A percentile compares a stretch with the other conserved stretches of the same genome.
phyloP scores from a whole-genome alignment of 23 tunicate species.

The Oikopleura albicans region DNA sequence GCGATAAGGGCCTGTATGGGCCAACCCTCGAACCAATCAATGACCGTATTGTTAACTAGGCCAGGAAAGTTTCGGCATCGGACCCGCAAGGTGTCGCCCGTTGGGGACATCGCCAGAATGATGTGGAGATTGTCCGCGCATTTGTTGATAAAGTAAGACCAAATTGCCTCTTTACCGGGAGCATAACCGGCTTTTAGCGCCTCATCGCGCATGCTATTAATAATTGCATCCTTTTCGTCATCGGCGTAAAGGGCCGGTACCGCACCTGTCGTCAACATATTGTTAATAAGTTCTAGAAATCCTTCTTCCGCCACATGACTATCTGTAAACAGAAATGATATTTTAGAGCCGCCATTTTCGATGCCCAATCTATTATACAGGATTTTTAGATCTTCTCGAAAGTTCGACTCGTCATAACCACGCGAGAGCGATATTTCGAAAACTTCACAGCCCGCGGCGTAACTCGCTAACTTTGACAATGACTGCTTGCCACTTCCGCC shows the following conservation, averaged over 20 bases:
- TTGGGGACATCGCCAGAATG: slow-evolving; percentile 95
- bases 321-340: slow-evolving; percentile 84
- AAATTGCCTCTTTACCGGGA: slow-evolving; percentile 96
- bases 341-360: slow-evolving; percentile 48
- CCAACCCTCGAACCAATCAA: slow-evolving; percentile 98
- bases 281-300: slow-evolving; percentile 90
- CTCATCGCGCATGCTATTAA: slow-evolving; percentile 82
- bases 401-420: slow-evolving; percentile 72
- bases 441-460: slow-evolving; percentile 69
- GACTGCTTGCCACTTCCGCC: slow-evolving; percentile 97
- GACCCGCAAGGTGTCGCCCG: slow-evolving; percentile 72
- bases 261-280: slow-evolving; percentile 96
- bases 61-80: slow-evolving; percentile 99
- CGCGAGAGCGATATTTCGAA: slow-evolving; percentile 79
- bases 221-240: slow-evolving; percentile 93
- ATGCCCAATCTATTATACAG: slow-evolving; percentile 85
- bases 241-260: slow-evolving; percentile 90
- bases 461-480: slow-evolving; percentile 70
- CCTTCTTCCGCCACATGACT: slow-evolving; percentile 99
- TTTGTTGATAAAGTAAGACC: slow-evolving; percentile 81
- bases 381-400: slow-evolving; percentile 89
- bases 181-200: slow-evolving; percentile 61
- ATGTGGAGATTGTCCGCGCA: slow-evolving; percentile 79
- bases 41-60: slow-evolving; percentile 88
- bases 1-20: slow-evolving; percentile 92